Base-by-base conservation (phyloP, 1,140 invertebrate genomes). In the Bombus sylvicola region DNA sequence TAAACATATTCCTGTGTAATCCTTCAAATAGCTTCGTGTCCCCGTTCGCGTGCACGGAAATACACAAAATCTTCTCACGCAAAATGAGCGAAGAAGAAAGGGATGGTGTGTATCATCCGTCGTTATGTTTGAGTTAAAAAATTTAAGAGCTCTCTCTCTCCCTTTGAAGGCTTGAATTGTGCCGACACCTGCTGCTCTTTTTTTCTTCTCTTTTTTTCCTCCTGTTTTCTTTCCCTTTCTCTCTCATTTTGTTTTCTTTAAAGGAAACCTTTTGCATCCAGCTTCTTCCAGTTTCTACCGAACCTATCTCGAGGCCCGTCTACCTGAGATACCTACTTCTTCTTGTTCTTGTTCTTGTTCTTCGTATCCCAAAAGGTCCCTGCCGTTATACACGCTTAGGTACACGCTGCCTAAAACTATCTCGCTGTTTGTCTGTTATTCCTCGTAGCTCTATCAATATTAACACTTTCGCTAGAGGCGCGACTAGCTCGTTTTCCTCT, bases 51-150 rank as follows among this genome's bases (percentile, higher is more conserved):
- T 71, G 83, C 31, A 73, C 28, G 37, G 78, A 80, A 88, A 81
- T 59, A 88, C 43, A 77, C 43, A 39, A 75, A 72, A 53, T 76
- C 37, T 76, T 79, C 72, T 71, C 39, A 79, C 18, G 62, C 47
- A 43, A 18, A 75, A 59, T 9, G 37, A 82, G 62, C 47, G 34
- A 73, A 84, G 84, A 83, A 86, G 75, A 89, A 88, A 88, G 87
- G 75, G 66, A 72, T 39, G 53, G 75, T 34, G 83, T 59, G 81
- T 71, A 86, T 87, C 87, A 89, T 81, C 78, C 83, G 76, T 81
- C 76, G 87, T 86, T 89, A 87, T 87, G 78, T 89, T 89, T 89
- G 77, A 86, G 59, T 87, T 89, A 66, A 86, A 89, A 88, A 85
- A 81, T 85, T 85, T 74, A 69, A 81, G 76, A 87, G 57, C 41